A percentile compares a stretch with the other conserved stretches of the same genome.
Evolutionary conservation across 2,113 vertebrate genomes (phyloP).

Genomic region (Oostethus manadensis): DNA sequence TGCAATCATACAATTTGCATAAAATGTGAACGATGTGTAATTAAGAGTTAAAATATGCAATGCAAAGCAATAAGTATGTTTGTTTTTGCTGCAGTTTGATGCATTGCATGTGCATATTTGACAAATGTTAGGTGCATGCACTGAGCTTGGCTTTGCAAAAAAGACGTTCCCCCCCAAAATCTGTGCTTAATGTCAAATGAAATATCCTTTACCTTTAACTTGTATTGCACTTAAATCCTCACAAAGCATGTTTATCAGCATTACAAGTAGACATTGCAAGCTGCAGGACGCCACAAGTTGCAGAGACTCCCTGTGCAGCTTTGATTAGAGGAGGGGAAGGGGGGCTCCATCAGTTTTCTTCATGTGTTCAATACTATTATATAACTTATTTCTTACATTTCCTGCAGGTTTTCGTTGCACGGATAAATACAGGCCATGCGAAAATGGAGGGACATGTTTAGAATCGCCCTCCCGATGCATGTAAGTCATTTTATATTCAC

Average conservation of each 20-base stretch:
- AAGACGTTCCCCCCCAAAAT: too few species aligned
- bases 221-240: background rate
- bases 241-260: conserved; percentile 17
- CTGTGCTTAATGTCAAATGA: too few species aligned
- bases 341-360: background rate
- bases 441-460: conserved; percentile 76
- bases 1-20: background rate
- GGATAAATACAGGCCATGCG: conserved; percentile 71
- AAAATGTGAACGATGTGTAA: background rate
- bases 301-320: conserved; percentile 3
- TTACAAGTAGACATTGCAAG: conserved; percentile 32
- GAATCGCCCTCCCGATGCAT: conserved; percentile 69
- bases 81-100: too few species aligned
- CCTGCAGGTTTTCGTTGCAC: conserved; percentile 67
- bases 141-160: too few species aligned
- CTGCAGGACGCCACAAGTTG: conserved; percentile 41
- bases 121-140: background rate
- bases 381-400: conserved; percentile 43
- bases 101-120: background rate
- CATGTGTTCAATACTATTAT: background rate
- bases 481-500: conserved; percentile 61
- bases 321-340: background rate
- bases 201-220: background rate
- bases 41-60: background rate
- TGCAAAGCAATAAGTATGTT: too few species aligned